Evolutionary conservation across 2,888 invertebrate species (phyloP).

Genomic region (Metopia argyrocephala): DNA sequence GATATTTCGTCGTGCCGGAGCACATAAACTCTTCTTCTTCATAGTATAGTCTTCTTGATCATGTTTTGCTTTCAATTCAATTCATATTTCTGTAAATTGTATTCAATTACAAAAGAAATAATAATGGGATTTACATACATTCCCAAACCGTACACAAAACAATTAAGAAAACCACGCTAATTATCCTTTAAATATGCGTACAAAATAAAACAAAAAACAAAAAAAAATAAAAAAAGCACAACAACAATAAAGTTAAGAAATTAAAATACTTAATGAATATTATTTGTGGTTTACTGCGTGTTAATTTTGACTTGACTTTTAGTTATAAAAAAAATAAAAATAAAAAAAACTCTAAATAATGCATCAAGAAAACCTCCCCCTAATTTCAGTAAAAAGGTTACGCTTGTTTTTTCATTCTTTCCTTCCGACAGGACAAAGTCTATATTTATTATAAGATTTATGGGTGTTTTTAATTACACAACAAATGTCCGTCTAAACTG

Average conservation of each 20-base stretch:
- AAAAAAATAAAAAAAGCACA: not conserved
- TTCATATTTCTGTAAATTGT: too few species aligned
- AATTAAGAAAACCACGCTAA: conserved; percentile 25
- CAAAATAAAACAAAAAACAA: not conserved
- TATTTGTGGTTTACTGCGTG: conserved; percentile 51
- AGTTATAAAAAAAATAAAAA: not conserved
- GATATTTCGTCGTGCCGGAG: too few species aligned
- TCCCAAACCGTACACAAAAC: not conserved
- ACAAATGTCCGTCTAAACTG: conserved; percentile 47
- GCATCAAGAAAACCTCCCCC: conserved; percentile 49
- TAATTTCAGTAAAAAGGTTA: conserved; percentile 59
- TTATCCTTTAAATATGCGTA: conserved; percentile 41
- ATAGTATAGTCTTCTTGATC: too few species aligned
- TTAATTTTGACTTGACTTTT: conserved; percentile 50
- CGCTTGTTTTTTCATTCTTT: conserved; percentile 28
- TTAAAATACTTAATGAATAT: conserved; percentile 9
- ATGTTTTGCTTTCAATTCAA: too few species aligned
- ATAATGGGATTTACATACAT: too few species aligned
- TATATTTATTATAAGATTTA: conserved; percentile 61
- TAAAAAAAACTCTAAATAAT: conserved; percentile 3
- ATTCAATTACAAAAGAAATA: too few species aligned
- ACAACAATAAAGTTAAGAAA: not conserved
- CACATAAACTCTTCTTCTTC: too few species aligned
- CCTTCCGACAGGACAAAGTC: not conserved
- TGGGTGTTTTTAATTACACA: conserved; percentile 61